Evolutionary conservation across 2,113 vertebrate species (phyloP).

Genomic region (Galbula dea): DNA sequence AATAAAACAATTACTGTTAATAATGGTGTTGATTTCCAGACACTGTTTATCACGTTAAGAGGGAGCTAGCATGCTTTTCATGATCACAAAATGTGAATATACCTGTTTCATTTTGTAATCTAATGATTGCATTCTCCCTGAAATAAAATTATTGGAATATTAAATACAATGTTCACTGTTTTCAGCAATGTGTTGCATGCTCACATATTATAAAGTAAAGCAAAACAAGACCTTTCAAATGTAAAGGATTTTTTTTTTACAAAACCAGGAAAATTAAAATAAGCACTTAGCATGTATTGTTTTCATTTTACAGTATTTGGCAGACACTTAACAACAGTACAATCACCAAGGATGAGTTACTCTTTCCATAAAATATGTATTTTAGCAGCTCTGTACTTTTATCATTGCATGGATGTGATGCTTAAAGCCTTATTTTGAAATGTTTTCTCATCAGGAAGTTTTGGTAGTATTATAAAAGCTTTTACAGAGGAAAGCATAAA

Average conservation of each 20-base stretch:
- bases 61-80: background rate
- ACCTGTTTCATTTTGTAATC: background rate
- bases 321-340: background rate
- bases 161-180: background rate
- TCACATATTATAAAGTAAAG: background rate
- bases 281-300: background rate
- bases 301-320: background rate
- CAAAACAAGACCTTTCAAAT: background rate
- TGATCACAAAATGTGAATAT: background rate
- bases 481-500: conserved; percentile 56
- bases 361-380: background rate
- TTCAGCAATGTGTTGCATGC: background rate
- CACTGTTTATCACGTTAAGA: background rate
- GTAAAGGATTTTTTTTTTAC: background rate
- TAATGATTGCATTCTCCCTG: background rate
- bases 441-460: conserved; percentile 62
- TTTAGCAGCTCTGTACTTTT: background rate
- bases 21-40: background rate
- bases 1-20: background rate
- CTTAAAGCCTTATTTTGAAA: conserved; percentile 5
- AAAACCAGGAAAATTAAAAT: background rate
- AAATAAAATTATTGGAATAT: background rate
- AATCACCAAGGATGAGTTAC: background rate
- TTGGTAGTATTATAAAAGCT: conserved; percentile 48
- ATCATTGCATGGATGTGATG: background rate